These are phyloP conservation scores for Schizothorax lantsangensis DNA, from an alignment of 2,797 vertebrate genomes.

Conservation along the genomic window DNA sequence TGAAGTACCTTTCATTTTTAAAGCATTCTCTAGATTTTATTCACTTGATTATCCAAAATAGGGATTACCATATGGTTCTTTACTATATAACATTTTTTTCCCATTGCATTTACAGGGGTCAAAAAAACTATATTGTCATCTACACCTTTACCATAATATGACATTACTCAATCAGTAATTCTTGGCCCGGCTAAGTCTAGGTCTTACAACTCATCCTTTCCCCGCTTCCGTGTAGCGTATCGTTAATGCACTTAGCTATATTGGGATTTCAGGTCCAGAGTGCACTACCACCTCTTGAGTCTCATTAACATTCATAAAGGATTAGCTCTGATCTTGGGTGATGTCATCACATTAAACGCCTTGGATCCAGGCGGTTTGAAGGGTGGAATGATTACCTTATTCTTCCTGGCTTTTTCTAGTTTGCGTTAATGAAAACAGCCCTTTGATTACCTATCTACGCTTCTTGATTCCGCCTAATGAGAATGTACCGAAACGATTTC, in stretches of 20 bases:
- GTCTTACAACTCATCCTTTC: slow-evolving; percentile 35
- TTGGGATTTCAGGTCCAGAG: slow-evolving; percentile 42
- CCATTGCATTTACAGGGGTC: background rate
- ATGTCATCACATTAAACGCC: slow-evolving; percentile 44
- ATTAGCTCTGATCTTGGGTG: slow-evolving; percentile 47
- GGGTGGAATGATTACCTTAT: slow-evolving; percentile 42
- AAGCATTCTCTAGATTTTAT: background rate
- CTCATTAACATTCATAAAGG: slow-evolving; percentile 54
- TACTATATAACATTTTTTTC: background rate
- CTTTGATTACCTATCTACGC: slow-evolving; percentile 56
- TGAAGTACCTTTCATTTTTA: background rate
- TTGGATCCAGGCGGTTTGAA: slow-evolving; percentile 35
- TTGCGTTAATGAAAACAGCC: slow-evolving; percentile 49
- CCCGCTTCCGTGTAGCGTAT: background rate
- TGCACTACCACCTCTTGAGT: slow-evolving; percentile 18
- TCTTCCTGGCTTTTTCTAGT: slow-evolving; percentile 36
- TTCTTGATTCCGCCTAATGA: slow-evolving; percentile 62
- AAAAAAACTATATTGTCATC: background rate
- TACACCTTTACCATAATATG: background rate
- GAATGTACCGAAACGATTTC: slow-evolving; percentile 56
- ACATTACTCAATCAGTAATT: background rate
- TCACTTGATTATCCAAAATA: background rate
- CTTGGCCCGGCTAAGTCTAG: slow-evolving; percentile 12
- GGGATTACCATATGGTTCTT: background rate
- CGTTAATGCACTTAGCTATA: slow-evolving; percentile 46